These are phyloP conservation scores for Drosophila sproati DNA, from an alignment of 1,140 invertebrate genomes.

Conservation along the genomic window DNA sequence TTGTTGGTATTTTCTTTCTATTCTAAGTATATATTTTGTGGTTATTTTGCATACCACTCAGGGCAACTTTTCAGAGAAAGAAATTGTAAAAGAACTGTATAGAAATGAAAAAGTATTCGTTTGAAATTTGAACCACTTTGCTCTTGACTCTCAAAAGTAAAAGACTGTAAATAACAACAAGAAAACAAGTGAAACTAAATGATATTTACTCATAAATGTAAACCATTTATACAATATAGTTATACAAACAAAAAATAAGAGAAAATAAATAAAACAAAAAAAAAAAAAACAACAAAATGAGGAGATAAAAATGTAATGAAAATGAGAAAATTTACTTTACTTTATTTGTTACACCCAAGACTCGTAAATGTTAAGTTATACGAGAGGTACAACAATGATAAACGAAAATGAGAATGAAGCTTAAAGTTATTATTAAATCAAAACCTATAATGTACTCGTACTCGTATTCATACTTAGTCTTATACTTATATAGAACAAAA, in stretches of 20 bases:
- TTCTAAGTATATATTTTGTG: slow-evolving; percentile 20
- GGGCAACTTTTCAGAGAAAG: slow-evolving; percentile 66
- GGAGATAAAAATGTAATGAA: slow-evolving; percentile 26
- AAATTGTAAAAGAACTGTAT: slow-evolving; percentile 49
- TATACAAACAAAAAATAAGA: slow-evolving; percentile 26
- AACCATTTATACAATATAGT: slow-evolving; percentile 55
- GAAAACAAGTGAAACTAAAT: slow-evolving; percentile 41
- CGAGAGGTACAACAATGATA: slow-evolving; percentile 42
- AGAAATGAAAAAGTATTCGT: slow-evolving; percentile 39
- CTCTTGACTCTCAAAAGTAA: slow-evolving; percentile 82
- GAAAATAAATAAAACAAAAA: neutral
- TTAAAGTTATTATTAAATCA: slow-evolving; percentile 78
- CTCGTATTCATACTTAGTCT: slow-evolving; percentile 32
- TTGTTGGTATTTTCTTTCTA: slow-evolving; percentile 34
- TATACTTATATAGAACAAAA: slow-evolving; percentile 21
- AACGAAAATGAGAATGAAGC: slow-evolving; percentile 41
- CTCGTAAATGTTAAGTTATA: slow-evolving; percentile 15
- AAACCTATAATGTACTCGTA: slow-evolving; percentile 70
- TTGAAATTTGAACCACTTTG: slow-evolving; percentile 70
- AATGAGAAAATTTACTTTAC: slow-evolving; percentile 64
- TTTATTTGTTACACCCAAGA: slow-evolving; percentile 35
- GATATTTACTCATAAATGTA: slow-evolving; percentile 63
- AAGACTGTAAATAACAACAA: slow-evolving; percentile 75
- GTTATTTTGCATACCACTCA: slow-evolving; percentile 73
- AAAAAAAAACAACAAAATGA: slow-evolving; percentile 11